Evolutionary conservation across 2,888 invertebrate genomes (phyloP).

Genomic region (Drosophila subquinaria): DNA sequence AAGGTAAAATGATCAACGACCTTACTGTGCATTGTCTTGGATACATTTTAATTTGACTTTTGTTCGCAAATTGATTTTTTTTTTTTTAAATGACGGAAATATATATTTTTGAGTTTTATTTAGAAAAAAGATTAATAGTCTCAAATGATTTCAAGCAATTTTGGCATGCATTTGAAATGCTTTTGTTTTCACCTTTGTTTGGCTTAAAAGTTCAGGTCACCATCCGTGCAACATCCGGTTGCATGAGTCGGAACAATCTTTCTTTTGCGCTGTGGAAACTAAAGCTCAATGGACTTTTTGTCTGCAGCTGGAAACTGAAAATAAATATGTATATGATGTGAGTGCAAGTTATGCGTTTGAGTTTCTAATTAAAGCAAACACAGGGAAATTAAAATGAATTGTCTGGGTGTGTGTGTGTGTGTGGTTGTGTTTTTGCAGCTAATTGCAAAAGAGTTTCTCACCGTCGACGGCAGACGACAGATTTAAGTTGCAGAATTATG

Average conservation of each 20-base stretch:
- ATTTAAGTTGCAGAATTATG: slow-evolving; percentile 37
- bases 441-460: slow-evolving; percentile 32
- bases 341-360: slow-evolving; percentile 1
- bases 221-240: not conserved
- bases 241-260: not conserved
- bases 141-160: not conserved
- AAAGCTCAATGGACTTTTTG: slow-evolving; percentile 5
- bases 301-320: slow-evolving; percentile 2
- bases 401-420: not conserved
- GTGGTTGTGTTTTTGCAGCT: slow-evolving; percentile 17
- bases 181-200: not conserved
- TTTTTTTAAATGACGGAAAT: too few species aligned
- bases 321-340: not conserved
- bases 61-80: too few species aligned
- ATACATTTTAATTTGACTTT: not conserved
- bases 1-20: too few species aligned
- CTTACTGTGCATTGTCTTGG: too few species aligned
- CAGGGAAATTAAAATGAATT: slow-evolving; percentile 12
- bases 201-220: not conserved
- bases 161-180: slow-evolving; percentile 1
- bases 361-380: slow-evolving; percentile 27
- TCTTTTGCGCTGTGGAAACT: not conserved
- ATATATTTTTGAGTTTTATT: not conserved
- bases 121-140: slow-evolving; percentile 4
- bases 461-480: not conserved